Evolutionary conservation across 2,888 invertebrate species (phyloP).

Genomic region (Chesias legatella): DNA sequence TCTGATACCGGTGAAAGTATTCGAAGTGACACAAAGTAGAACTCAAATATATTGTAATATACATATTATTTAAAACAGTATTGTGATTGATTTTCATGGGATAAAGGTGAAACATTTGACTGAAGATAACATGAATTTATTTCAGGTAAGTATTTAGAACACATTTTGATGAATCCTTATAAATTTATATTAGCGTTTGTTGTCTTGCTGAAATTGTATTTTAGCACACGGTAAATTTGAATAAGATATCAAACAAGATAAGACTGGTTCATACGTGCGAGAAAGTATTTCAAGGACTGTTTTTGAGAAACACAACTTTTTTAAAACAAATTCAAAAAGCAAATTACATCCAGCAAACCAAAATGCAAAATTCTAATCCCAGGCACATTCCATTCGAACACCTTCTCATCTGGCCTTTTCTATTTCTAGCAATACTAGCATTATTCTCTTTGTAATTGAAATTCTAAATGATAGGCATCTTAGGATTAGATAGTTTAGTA

Average conservation of each 20-base stretch:
- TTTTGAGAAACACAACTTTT: not conserved
- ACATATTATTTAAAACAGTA: conserved; percentile 1
- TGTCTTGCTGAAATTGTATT: not conserved
- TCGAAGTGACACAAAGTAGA: conserved; percentile 10
- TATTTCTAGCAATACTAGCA: too few species aligned
- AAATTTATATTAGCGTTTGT: not conserved
- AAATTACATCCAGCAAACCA: too few species aligned
- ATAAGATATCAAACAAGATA: conserved; percentile 15
- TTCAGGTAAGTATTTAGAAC: not conserved
- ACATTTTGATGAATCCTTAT: too few species aligned
- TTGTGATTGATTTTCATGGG: conserved; percentile 7
- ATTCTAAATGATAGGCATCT: not conserved
- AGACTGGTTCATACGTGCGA: conserved; percentile 13
- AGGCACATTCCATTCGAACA: too few species aligned
- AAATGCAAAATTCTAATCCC: too few species aligned
- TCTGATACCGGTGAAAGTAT: conserved; percentile 21
- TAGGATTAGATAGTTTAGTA: not conserved
- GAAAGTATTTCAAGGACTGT: conserved; percentile 23
- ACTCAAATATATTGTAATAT: conserved; percentile 1
- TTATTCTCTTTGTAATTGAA: not conserved
- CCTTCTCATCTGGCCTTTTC: too few species aligned
- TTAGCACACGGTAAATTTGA: conserved; percentile 12
- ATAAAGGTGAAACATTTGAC: not conserved
- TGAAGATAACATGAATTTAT: conserved; percentile 12
- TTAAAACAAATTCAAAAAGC: too few species aligned